Percentiles rank a stretch among this genome's conserved stretches.
phyloP scores from a whole-genome alignment of 2,113 vertebrate species.

The Tursiops truncatus region DNA sequence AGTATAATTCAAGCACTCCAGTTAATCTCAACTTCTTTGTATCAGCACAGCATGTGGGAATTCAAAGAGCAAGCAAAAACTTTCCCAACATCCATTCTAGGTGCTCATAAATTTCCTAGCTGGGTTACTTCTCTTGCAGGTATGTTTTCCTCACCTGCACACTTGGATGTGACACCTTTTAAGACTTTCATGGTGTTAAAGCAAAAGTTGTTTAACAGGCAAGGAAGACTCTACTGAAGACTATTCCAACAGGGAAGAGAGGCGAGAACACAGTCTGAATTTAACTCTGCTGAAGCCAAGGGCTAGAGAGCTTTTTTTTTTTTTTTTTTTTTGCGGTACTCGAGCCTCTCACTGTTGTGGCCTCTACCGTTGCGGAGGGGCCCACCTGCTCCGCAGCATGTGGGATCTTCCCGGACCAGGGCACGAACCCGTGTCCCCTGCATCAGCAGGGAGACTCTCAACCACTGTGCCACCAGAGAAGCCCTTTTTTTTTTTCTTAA shows the following conservation, averaged over 20 bases:
- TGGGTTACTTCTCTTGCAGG: neutral
- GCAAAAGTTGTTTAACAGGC: neutral
- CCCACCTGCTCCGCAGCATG: too few relatives aligned
- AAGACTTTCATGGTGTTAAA: neutral
- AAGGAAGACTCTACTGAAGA: neutral
- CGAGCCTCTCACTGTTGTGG: too few relatives aligned
- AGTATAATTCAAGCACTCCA: neutral
- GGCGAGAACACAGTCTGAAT: neutral
- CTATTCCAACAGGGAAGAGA: neutral
- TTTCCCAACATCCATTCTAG: neutral
- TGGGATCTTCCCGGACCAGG: too few relatives aligned
- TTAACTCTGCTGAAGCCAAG: neutral
- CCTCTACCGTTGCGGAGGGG: too few relatives aligned
- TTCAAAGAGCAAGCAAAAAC: constrained; percentile 7
- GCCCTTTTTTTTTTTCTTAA: too few relatives aligned
- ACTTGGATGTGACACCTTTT: neutral
- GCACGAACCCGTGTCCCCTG: too few relatives aligned
- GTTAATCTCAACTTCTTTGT: neutral
- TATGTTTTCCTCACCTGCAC: neutral
- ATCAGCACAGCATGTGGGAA: neutral
- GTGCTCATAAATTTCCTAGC: neutral
- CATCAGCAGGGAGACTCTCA: too few relatives aligned
- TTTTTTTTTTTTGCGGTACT: too few relatives aligned
- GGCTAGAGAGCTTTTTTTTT: neutral
- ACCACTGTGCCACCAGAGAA: too few relatives aligned